These are phyloP conservation scores for Netelia melanura DNA, from an alignment of 2,888 invertebrate species.

Conservation along the genomic window DNA sequence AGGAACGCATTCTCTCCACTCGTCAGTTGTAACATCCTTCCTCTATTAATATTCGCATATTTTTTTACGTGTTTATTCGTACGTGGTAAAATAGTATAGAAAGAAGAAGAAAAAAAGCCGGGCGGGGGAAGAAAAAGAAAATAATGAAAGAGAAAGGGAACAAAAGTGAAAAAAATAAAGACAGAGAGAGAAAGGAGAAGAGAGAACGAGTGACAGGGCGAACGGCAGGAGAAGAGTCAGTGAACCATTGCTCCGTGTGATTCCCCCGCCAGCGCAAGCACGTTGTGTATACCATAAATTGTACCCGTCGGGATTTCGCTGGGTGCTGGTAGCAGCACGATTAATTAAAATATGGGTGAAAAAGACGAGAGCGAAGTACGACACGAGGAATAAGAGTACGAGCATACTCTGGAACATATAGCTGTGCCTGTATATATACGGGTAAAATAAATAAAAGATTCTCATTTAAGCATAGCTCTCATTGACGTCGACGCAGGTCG, in stretches of 20 bases:
- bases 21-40: no score
- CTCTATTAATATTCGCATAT: not conserved
- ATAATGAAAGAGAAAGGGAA: conserved; percentile 1
- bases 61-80: not conserved
- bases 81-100: not conserved
- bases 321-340: conserved; percentile 71
- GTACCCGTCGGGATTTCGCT: conserved; percentile 49
- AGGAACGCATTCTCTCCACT: no score
- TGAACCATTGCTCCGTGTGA: conserved; percentile 30
- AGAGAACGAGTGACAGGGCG: not conserved
- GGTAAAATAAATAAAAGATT: conserved; percentile 79
- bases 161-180: conserved; percentile 5
- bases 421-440: conserved; percentile 49
- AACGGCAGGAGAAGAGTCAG: conserved; percentile 10
- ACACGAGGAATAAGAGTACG: conserved; percentile 69
- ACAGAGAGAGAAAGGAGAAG: not conserved
- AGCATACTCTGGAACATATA: no score
- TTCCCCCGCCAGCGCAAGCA: conserved; percentile 39
- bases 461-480: conserved; percentile 72
- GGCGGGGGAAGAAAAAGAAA: conserved; percentile 7
- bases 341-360: conserved; percentile 78
- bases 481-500: conserved; percentile 55
- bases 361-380: conserved; percentile 40
- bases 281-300: conserved; percentile 67
- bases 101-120: not conserved